Percentiles rank a stretch among this genome's conserved stretches.
Evolutionary conservation across 1,140 invertebrate species (phyloP).

Genomic region (Onthophagus taurus): DNA sequence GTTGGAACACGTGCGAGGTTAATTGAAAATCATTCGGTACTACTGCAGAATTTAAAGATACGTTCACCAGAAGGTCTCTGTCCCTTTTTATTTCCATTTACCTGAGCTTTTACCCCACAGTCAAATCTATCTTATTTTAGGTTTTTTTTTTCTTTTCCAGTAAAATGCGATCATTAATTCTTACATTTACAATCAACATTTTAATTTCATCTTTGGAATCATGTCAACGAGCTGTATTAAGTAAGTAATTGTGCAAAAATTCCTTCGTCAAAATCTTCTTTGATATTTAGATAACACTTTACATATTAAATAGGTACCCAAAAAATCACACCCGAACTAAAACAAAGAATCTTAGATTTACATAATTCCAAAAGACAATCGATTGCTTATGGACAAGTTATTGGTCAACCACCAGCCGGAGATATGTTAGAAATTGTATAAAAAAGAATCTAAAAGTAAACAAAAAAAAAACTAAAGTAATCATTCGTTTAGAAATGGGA

Average conservation of each 20-base stretch:
- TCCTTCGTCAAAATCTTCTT: too few species aligned
- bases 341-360: constrained; percentile 61
- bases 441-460: constrained; percentile 82
- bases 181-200: too few species aligned
- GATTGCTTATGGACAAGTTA: constrained; percentile 68
- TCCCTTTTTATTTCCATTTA: too few species aligned
- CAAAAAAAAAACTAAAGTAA: constrained; percentile 70
- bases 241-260: too few species aligned
- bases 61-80: too few species aligned
- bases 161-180: too few species aligned
- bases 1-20: too few species aligned
- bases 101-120: too few species aligned
- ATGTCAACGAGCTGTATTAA: constrained; percentile 7
- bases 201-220: not conserved
- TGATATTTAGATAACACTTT: not conserved
- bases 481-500: constrained; percentile 82
- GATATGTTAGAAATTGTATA: constrained; percentile 78
- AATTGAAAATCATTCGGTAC: too few species aligned
- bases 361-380: constrained; percentile 70
- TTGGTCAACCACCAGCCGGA: constrained; percentile 63
- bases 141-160: too few species aligned
- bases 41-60: too few species aligned
- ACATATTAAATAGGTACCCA: not conserved
- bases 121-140: too few species aligned
- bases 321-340: constrained; percentile 42